A percentile compares a stretch with the other conserved stretches of the same genome.
Evolutionary conservation across 1,140 invertebrate species (phyloP).

Genomic region (Bombus turneri): DNA sequence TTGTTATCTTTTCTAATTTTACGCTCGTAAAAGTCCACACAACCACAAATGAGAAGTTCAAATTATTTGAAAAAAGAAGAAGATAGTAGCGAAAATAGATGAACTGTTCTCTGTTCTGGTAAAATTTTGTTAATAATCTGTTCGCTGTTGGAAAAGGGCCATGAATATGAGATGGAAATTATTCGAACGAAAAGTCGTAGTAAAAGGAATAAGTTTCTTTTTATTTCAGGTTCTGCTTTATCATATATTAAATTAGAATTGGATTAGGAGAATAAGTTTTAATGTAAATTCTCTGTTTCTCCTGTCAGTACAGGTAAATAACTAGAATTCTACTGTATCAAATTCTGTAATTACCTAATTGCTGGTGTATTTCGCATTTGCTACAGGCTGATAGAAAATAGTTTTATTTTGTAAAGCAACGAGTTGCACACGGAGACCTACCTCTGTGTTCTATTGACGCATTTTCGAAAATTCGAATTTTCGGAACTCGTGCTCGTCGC

Average conservation of each 20-base stretch:
- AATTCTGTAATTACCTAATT: not conserved
- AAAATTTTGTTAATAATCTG: not conserved
- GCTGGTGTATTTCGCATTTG: not conserved
- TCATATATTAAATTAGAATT: no score
- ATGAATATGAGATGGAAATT: no score
- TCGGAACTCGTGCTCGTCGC: not conserved
- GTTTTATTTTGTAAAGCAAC: not conserved
- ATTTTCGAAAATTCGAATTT: not conserved
- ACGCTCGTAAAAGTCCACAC: no score
- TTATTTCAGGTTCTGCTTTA: no score
- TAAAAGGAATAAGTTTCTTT: no score
- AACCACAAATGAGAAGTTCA: accelerated
- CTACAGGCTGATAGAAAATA: not conserved
- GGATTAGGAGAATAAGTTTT: no score
- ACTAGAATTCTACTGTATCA: not conserved
- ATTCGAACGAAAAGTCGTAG: no score
- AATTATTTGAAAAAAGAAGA: no score
- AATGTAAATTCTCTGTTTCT: no score
- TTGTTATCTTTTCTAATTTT: no score
- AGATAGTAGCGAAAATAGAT: no score
- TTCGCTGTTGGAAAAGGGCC: accelerated
- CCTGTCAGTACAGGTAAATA: not conserved
- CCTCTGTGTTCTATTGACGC: not conserved
- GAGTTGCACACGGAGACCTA: not conserved
- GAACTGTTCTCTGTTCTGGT: not conserved